A percentile compares a stretch with the other conserved stretches of the same genome.
These are phyloP conservation scores for Setipinna tenuifilis DNA, from an alignment of 2,797 vertebrate species.

Conservation along the genomic window DNA sequence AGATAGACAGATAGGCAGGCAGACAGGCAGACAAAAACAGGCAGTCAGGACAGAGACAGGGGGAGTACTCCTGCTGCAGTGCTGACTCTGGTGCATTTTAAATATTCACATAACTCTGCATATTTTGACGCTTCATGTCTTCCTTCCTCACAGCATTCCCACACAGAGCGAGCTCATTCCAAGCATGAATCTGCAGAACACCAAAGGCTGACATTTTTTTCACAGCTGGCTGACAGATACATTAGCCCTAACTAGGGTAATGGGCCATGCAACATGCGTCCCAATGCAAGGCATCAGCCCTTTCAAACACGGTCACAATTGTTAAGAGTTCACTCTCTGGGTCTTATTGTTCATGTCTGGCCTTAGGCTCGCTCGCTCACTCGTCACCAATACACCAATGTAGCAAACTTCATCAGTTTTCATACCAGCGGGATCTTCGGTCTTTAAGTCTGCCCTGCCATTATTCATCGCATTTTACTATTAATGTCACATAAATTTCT, in stretches of 20 bases:
- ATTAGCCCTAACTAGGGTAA: not conserved
- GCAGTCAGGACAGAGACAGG: not conserved
- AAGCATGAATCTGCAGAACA: not conserved
- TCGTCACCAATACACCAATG: not conserved
- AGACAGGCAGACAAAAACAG: not conserved
- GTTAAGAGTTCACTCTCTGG: not conserved
- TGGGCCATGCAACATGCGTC: not conserved
- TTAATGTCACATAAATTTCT: not conserved
- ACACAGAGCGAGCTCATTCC: not conserved
- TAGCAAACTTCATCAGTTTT: not conserved
- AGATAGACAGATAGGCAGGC: not conserved
- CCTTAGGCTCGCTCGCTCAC: not conserved
- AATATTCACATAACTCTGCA: conserved; percentile 18
- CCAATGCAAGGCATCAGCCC: not conserved
- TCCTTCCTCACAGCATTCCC: not conserved
- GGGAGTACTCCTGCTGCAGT: conserved; percentile 5
- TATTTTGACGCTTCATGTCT: not conserved
- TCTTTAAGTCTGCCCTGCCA: not conserved
- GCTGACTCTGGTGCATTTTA: not conserved
- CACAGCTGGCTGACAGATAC: not conserved
- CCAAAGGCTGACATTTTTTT: not conserved
- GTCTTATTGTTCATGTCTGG: not conserved
- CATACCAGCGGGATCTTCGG: not conserved
- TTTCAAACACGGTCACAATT: not conserved
- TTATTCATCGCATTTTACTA: not conserved